Percentiles rank a stretch among this genome's conserved stretches.
Evolutionary conservation across 1,140 invertebrate genomes (phyloP).

Genomic region (Cotesia vestalis): DNA sequence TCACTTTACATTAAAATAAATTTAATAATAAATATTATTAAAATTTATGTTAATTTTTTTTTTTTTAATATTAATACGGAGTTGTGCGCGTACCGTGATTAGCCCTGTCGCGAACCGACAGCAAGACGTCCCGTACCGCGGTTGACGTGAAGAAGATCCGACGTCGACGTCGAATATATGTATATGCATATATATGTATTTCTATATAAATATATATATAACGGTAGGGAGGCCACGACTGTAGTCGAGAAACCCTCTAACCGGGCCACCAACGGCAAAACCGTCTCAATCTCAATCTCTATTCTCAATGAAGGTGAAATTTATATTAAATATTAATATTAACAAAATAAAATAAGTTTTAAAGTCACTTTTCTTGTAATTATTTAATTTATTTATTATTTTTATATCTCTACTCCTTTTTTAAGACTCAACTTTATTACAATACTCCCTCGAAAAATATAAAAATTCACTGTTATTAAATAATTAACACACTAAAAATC

Average conservation of each 20-base stretch:
- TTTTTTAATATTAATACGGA: too few relatives aligned
- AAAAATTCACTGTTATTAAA: neutral
- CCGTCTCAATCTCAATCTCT: neutral
- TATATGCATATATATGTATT: too few relatives aligned
- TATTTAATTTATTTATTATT: neutral
- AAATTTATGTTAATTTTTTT: neutral
- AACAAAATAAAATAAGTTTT: too few relatives aligned
- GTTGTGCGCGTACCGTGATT: neutral
- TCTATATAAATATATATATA: too few relatives aligned
- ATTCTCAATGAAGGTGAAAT: constrained; percentile 35
- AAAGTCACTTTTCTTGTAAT: too few relatives aligned
- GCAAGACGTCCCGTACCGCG: constrained; percentile 7
- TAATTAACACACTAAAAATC: neutral
- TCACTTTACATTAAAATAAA: neutral
- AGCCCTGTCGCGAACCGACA: neutral
- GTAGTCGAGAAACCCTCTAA: constrained; percentile 42
- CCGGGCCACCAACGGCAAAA: constrained; percentile 43
- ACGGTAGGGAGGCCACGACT: constrained; percentile 34
- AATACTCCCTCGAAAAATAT: neutral
- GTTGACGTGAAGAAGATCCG: constrained; percentile 33
- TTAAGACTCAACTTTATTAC: too few relatives aligned
- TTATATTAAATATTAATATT: constrained; percentile 8
- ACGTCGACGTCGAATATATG: constrained; percentile 9
- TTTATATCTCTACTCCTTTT: neutral
- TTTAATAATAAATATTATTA: neutral